Evolutionary conservation across 2,113 vertebrate genomes (phyloP).

Genomic region (Hyla sarda): DNA sequence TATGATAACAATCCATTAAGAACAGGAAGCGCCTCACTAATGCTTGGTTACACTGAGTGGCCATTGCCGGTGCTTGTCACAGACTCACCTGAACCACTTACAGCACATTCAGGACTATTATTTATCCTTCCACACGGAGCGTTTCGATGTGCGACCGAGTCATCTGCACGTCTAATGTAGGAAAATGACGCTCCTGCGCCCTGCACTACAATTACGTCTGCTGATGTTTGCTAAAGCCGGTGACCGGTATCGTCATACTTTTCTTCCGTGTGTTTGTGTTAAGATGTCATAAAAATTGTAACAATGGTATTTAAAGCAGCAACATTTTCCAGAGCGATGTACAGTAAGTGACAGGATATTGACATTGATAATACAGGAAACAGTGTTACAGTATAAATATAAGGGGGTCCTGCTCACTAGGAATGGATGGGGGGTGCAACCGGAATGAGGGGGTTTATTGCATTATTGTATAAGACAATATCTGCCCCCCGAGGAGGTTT

Average conservation of each 20-base stretch:
- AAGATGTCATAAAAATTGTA: too few species aligned
- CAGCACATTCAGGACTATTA: background rate
- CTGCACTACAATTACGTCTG: background rate
- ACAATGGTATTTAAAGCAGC: too few species aligned
- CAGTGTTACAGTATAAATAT: too few species aligned
- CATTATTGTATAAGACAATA: too few species aligned
- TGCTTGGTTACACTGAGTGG: conserved; percentile 4
- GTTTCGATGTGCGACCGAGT: background rate
- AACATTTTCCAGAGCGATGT: too few species aligned
- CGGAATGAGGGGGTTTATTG: too few species aligned
- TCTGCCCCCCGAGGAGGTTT: too few species aligned
- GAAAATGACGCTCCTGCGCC: background rate
- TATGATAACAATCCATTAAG: conserved; percentile 45
- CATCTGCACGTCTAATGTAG: conserved; percentile 7
- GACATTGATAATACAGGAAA: too few species aligned
- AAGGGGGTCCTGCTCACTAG: too few species aligned
- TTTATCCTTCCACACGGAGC: conserved; percentile 13
- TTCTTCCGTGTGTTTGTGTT: too few species aligned
- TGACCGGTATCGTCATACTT: background rate
- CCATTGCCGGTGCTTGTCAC: background rate
- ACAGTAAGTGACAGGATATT: too few species aligned
- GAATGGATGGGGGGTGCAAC: too few species aligned
- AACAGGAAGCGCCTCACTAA: conserved; percentile 9
- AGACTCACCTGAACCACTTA: background rate
- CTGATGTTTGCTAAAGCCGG: background rate